Evolutionary conservation across 2,113 vertebrate species (phyloP).

Genomic region (Bubo bubo): DNA sequence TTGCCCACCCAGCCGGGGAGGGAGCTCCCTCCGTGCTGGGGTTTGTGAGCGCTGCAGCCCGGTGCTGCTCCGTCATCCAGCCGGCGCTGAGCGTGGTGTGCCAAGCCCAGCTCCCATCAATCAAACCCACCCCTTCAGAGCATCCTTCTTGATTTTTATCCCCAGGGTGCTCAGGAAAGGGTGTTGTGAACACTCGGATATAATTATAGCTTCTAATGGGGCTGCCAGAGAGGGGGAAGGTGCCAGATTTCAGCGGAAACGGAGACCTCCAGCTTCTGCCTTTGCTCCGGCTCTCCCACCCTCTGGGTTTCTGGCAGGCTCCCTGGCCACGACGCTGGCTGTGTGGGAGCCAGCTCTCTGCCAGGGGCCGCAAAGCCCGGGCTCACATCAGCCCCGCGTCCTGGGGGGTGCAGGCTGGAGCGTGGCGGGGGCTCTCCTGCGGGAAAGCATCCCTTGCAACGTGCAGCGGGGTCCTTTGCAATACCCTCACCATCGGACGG

Average conservation of each 20-base stretch:
- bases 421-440: fast-evolving
- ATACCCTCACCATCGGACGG: background rate
- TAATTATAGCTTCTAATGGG: background rate
- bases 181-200: background rate
- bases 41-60: background rate
- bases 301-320: background rate
- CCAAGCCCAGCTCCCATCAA: background rate
- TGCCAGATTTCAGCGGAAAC: background rate
- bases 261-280: constrained; percentile 10
- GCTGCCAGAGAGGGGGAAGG: constrained; percentile 12
- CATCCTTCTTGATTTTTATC: background rate
- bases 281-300: background rate
- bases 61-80: background rate
- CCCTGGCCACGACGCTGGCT: fast-evolving
- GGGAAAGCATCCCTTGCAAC: background rate
- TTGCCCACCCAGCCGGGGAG: background rate
- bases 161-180: background rate
- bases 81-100: background rate
- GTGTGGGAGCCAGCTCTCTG: background rate
- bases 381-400: background rate
- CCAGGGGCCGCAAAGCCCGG: background rate
- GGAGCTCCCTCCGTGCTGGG: background rate
- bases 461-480: background rate
- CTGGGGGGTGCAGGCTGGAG: background rate
- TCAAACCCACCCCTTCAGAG: background rate